Evolutionary conservation across 2,113 vertebrate genomes (phyloP), one percentile per base, ranked within the genome.

Genomic region (Pterocles burchelli): DNA sequence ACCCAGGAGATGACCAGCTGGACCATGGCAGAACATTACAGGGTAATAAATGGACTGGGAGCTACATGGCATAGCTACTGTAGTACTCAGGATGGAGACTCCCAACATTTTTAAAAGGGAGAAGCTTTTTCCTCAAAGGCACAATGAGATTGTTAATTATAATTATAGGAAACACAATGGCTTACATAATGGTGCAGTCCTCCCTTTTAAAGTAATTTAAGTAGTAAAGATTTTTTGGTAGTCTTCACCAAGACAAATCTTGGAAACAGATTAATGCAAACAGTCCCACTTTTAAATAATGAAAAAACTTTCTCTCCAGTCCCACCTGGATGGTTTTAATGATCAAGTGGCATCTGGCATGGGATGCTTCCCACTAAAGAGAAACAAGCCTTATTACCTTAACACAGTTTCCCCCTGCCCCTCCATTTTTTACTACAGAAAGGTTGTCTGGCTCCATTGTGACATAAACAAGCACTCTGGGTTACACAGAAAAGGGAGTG

Each of bases 11-110:
- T n/a, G 41, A 62, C 13, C 34, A 63, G 13, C 33, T 67, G 38
- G 18, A 54, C 11, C 1, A 1, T 4, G 7, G 51, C 46, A 70
- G 49, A 55, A 33, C 3, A 9, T 13, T 41, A 18, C 3, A 11
- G 9, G 14, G 3, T 49, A 48, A 73, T 33, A 76, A 80, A 67
- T 5, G 10, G 43, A 29, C 8, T 0, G 4, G 61, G 10, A 16
- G 28, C 19, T 57, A 49, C 17, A 16, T 0, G 5, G 55, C 31
- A 10, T 6, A 45, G 8, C 14, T 13, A 13, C 26, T 25, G 43
- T 26, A 20, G 6, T 28, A 29, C 74, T 79, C 36, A 34, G 54
- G 28, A 21, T 3, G 17, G 17, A 58, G 5, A 54, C 9, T n/a
- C 48, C 18, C 58, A 58, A n/a, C 6, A 31, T 16, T 76, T 34